phyloP scores from a whole-genome alignment of 2,797 vertebrate species.

The Synaphobranchus kaupii region DNA sequence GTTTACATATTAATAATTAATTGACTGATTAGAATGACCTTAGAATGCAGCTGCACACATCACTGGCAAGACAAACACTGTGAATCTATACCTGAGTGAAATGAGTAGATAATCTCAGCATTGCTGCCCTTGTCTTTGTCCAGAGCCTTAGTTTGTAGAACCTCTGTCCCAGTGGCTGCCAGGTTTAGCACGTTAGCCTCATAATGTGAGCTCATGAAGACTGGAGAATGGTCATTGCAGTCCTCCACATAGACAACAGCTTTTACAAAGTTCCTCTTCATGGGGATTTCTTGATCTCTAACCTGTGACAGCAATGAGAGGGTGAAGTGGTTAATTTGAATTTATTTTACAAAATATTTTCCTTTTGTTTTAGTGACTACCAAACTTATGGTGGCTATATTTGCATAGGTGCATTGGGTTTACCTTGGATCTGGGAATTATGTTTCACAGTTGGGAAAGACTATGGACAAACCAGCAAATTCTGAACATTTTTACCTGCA shows the following conservation, averaged over 20 bases:
- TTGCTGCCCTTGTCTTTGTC: conserved; percentile 88
- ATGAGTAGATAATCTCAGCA: conserved; percentile 83
- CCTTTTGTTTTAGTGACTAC: neutral
- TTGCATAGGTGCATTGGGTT: neutral
- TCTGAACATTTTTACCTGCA: neutral
- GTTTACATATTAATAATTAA: no score
- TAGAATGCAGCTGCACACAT: neutral
- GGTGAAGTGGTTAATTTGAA: neutral
- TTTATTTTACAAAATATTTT: neutral
- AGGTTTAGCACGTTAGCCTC: conserved; percentile 76
- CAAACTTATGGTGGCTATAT: neutral
- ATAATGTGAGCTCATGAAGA: conserved; percentile 82
- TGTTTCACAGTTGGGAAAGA: neutral
- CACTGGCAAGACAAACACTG: neutral
- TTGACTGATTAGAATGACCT: neutral
- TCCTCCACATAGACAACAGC: conserved; percentile 82
- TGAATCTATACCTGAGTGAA: conserved; percentile 83
- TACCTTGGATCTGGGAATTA: neutral
- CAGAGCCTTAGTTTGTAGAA: conserved; percentile 84
- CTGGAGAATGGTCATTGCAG: conserved; percentile 86
- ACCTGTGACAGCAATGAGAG: conserved; percentile 72
- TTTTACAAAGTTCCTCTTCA: conserved; percentile 90
- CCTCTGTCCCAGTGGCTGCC: conserved; percentile 72
- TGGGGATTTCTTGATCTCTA: conserved; percentile 91
- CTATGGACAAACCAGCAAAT: neutral